These are phyloP conservation scores for Metridium senile DNA, from an alignment of 92 coral and sea anemone genomes.

Conservation along the genomic window DNA sequence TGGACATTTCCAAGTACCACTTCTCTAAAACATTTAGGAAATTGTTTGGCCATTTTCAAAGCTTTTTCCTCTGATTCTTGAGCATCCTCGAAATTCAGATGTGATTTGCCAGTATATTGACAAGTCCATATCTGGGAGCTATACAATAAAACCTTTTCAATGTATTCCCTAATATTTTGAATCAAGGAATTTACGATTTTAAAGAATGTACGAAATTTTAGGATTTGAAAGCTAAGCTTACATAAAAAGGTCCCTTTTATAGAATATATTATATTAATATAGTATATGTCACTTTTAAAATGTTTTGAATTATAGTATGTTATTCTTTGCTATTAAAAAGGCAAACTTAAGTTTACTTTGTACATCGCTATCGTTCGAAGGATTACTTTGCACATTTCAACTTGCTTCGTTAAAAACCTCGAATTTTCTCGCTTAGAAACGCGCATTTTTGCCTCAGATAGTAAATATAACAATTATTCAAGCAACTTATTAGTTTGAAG, in stretches of 20 bases:
- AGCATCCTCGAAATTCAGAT: slow-evolving; percentile 76
- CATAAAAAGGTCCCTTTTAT: too few relatives aligned
- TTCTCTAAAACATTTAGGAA: slow-evolving; percentile 75
- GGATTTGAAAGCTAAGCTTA: too few relatives aligned
- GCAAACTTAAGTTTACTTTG: too few relatives aligned
- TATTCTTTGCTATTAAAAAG: too few relatives aligned
- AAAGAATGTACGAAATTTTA: not conserved
- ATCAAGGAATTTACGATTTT: slow-evolving; percentile 22
- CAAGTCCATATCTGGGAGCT: slow-evolving; percentile 93
- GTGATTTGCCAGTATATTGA: slow-evolving; percentile 68
- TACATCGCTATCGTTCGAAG: too few relatives aligned
- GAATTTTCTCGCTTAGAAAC: not conserved
- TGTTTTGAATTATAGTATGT: too few relatives aligned
- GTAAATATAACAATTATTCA: not conserved
- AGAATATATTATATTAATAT: too few relatives aligned
- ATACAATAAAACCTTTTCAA: slow-evolving; percentile 77
- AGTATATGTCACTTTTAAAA: too few relatives aligned
- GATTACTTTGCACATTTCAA: too few relatives aligned
- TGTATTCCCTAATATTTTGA: slow-evolving; percentile 69
- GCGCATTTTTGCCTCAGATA: not conserved
- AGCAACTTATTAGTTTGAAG: not conserved
- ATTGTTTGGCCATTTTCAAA: slow-evolving; percentile 51
- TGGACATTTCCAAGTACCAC: slow-evolving; percentile 71
- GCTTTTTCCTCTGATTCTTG: slow-evolving; percentile 69
- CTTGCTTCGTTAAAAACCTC: not conserved